Base-by-base conservation (phyloP, 2,888 invertebrate species). In the Sarcophaga rosellei region DNA sequence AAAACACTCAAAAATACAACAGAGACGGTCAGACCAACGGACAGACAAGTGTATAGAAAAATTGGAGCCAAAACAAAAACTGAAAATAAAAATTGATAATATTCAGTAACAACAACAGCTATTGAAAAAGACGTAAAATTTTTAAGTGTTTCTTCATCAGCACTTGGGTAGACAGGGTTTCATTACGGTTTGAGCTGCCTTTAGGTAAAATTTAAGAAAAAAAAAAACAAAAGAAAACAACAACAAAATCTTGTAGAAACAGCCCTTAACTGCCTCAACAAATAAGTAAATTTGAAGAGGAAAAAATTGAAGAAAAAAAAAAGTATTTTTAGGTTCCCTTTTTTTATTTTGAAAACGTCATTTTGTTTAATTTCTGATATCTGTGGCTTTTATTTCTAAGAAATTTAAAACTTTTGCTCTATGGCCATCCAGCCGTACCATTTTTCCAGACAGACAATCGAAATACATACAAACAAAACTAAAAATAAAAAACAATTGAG, bases 341-440 rank as follows among this genome's bases (percentile, higher is more conserved):
- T 44, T 72, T 72, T 45, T 53, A 23, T 79, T 86, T 86, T 84
- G 65, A 81, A 87, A 84, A 87, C 87, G 85, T 87, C 85, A 87
- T 82, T 84, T 85, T 85, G 85, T 85, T 85, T 84, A 84, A 79
- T 87, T 84, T 79, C 82, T 79, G 61, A 53, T 65, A 72, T 78
- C 75, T 83, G 62, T 90, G 89, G 91, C 91, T 92, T 92, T 92
- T 91, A 92, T 92, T 92, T 92, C 92, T 90, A 91, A 92, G 92
- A 92, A 92, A 92, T 92, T 92, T 91, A 92, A 92, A 92, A 92
- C 92, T 92, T 92, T 91, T 85, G 77, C 76, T 63, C 65, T 45
- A 20, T 47, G 70, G 59, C 35, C 2, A 8, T 35, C 8, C 35
- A 2, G 35, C 8, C 35, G 35, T 35, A 35, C 35, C 8, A 35